Conservation (phyloP, 2,797 vertebrate genomes). For the Pseudomugil gertrudae region DNA sequence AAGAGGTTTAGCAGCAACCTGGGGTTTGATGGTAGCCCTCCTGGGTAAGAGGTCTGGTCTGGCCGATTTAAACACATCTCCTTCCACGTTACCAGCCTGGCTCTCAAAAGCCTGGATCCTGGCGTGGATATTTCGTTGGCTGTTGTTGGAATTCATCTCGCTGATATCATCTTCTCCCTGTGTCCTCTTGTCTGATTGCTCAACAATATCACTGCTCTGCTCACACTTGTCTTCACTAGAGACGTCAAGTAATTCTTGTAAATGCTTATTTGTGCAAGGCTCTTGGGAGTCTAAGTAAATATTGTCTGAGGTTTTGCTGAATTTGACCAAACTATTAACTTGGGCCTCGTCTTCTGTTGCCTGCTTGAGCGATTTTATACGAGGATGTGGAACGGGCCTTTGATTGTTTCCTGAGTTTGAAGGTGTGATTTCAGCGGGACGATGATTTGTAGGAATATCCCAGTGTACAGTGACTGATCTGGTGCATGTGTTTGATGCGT, state of each 20-base stretch:
- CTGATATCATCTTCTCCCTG: constrained; percentile 53
- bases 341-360: constrained; percentile 72
- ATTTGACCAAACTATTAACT: constrained; percentile 62
- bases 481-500: constrained; percentile 16
- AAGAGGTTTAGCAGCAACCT: constrained; percentile 84
- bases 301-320: constrained; percentile 47
- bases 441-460: constrained; percentile 24
- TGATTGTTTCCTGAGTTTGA: constrained; percentile 61
- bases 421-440: constrained; percentile 44
- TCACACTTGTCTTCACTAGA: constrained; percentile 51
- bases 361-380: constrained; percentile 85
- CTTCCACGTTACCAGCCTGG: constrained; percentile 78
- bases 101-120: constrained; percentile 92
- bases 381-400: constrained; percentile 89
- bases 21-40: constrained; percentile 77
- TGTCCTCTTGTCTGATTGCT: constrained; percentile 29
- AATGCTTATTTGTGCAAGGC: constrained; percentile 52
- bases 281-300: constrained; percentile 22
- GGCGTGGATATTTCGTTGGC: constrained; percentile 85
- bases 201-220: neutral
- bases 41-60: constrained; percentile 84
- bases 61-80: constrained; percentile 48
- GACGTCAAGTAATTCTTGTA: constrained; percentile 74
- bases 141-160: constrained; percentile 84
- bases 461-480: constrained; percentile 69